Percentiles rank a stretch among this genome's conserved stretches.
Conservation (phyloP, 2,888 invertebrate species). For the Drosophila mercatorum region DNA sequence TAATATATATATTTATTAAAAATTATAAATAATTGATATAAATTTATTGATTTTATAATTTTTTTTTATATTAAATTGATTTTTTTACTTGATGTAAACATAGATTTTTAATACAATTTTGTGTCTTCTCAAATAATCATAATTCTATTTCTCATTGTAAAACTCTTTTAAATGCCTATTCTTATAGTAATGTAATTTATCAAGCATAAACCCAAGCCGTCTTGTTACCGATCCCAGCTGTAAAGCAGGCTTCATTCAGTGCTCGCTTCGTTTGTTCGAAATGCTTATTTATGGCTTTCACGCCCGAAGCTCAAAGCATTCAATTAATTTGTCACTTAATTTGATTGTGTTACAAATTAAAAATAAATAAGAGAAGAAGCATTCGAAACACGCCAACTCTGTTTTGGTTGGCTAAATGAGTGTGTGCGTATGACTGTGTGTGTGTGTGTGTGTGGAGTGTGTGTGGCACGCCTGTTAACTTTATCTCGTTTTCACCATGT, state of each 20-base stretch:
- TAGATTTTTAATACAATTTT: no score
- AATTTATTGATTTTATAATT: no score
- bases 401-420: constrained; percentile 48
- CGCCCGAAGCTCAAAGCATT: constrained; percentile 47
- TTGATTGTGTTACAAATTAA: constrained; percentile 54
- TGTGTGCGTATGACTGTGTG: constrained; percentile 21
- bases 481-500: constrained; percentile 67
- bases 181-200: neutral
- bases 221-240: neutral
- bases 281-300: constrained; percentile 67
- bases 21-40: no score
- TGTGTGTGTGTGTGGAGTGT: neutral
- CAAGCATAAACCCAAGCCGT: neutral
- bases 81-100: no score
- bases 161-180: no score
- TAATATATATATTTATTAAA: no score
- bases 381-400: constrained; percentile 63
- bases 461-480: constrained; percentile 34
- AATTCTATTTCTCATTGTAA: no score
- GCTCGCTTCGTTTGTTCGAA: neutral
- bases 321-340: constrained; percentile 76
- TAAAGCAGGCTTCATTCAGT: neutral
- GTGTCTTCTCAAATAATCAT: no score
- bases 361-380: constrained; percentile 28
- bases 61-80: no score